phyloP scores from a whole-genome alignment of 2,888 invertebrate genomes.

The Alentia gelatinosa region DNA sequence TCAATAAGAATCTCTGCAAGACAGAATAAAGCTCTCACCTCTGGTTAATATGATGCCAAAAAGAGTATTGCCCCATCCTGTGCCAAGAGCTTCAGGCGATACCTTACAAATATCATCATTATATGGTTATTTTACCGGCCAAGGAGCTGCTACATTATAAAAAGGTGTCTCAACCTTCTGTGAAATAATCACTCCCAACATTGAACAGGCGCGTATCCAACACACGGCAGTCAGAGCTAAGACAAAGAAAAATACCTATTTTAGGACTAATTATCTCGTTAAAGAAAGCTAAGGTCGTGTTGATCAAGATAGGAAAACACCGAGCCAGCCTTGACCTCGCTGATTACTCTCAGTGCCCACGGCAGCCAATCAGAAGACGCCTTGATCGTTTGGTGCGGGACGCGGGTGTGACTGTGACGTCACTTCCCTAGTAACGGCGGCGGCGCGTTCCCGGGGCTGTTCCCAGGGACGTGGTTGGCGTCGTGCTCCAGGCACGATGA shows the following conservation, averaged over 20 bases:
- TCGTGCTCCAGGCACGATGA: slow-evolving; percentile 5
- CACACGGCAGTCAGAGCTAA: background rate
- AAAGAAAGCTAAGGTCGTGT: background rate
- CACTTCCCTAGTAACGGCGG: background rate
- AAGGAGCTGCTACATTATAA: no score
- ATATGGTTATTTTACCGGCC: no score
- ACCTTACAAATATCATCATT: no score
- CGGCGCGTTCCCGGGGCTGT: background rate
- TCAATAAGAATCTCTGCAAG: no score
- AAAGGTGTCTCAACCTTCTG: no score
- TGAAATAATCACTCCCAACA: no score
- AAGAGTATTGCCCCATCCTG: no score
- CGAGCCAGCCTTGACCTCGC: background rate
- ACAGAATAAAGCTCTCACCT: no score
- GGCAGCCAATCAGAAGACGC: background rate
- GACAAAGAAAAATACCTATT: background rate
- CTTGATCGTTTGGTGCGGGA: background rate
- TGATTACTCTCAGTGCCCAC: background rate
- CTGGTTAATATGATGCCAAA: no score
- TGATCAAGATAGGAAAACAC: background rate
- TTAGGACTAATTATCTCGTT: background rate
- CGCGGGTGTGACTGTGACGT: background rate
- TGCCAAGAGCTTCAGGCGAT: no score
- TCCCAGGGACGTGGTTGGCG: background rate
- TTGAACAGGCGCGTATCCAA: no score